phyloP scores from a whole-genome alignment of 2,888 invertebrate species.

The Oligia strigilis region DNA sequence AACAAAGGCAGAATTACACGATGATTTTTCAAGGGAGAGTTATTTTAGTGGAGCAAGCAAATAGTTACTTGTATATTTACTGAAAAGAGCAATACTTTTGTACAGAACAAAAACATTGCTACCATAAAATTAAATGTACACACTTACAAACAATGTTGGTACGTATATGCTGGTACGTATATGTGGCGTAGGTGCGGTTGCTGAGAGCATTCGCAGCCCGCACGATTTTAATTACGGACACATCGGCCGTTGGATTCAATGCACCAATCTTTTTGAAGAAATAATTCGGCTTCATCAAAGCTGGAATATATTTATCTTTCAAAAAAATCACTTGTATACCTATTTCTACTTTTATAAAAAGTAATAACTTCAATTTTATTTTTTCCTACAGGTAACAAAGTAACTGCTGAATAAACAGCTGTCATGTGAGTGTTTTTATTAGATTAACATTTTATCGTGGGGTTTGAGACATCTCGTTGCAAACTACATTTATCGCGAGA shows the following conservation, averaged over 20 bases:
- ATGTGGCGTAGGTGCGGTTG: neutral
- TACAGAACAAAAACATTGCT: neutral
- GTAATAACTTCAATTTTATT: conserved; percentile 44
- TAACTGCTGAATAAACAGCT: conserved; percentile 45
- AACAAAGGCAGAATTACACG: neutral
- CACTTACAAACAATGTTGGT: too few species aligned
- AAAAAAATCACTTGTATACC: neutral
- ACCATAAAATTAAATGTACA: too few species aligned
- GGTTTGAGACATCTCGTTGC: neutral
- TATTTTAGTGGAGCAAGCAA: neutral
- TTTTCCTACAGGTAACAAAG: conserved; percentile 52
- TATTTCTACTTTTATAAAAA: neutral
- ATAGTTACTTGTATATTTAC: neutral
- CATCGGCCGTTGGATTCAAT: neutral
- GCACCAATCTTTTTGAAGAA: neutral
- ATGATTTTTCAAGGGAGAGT: neutral
- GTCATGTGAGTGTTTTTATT: conserved; percentile 48
- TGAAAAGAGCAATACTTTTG: neutral
- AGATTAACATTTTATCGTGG: conserved; percentile 17
- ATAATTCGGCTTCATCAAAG: too few species aligned
- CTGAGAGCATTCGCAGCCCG: neutral
- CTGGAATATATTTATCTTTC: neutral
- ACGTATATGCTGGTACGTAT: neutral
- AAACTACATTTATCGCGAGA: neutral
- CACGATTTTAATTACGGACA: neutral